Percentiles rank a stretch among this genome's conserved stretches.
Evolutionary conservation across 2,113 vertebrate species (phyloP).

Genomic region (Pungitius pungitius): DNA sequence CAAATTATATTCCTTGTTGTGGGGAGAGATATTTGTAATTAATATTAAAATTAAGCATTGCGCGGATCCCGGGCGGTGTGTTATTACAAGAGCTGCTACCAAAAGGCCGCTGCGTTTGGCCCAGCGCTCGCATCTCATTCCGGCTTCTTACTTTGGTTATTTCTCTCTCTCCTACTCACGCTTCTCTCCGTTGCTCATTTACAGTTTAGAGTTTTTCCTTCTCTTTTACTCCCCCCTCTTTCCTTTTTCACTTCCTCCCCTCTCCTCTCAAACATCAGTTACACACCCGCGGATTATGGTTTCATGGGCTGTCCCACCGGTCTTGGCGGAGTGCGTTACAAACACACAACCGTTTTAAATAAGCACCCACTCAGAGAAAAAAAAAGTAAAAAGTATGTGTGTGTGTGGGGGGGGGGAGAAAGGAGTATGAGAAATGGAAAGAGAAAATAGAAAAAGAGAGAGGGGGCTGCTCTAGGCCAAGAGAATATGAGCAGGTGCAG

Average conservation of each 20-base stretch:
- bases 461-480: constrained; percentile 79
- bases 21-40: constrained; percentile 83
- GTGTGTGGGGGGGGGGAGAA: neutral
- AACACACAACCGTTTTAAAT: constrained; percentile 77
- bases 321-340: constrained; percentile 72
- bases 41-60: constrained; percentile 86
- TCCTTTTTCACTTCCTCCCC: constrained; percentile 49
- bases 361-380: constrained; percentile 72
- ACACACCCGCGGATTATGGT: constrained; percentile 73
- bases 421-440: constrained; percentile 68
- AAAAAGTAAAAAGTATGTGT: neutral
- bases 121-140: constrained; percentile 54
- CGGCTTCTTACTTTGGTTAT: constrained; percentile 15
- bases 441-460: constrained; percentile 73
- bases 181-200: constrained; percentile 29
- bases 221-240: constrained; percentile 36
- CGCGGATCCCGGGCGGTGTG: constrained; percentile 73
- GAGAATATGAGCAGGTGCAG: constrained; percentile 84
- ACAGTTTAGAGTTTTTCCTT: constrained; percentile 36
- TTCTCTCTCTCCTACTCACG: neutral
- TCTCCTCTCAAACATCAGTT: constrained; percentile 72
- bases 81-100: constrained; percentile 76
- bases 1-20: constrained; percentile 84
- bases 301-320: constrained; percentile 75
- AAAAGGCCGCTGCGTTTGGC: constrained; percentile 60